Percentiles rank a stretch among this genome's conserved stretches.
phyloP scores from a whole-genome alignment of 2,888 invertebrate genomes.

The Erebia epiphron region DNA sequence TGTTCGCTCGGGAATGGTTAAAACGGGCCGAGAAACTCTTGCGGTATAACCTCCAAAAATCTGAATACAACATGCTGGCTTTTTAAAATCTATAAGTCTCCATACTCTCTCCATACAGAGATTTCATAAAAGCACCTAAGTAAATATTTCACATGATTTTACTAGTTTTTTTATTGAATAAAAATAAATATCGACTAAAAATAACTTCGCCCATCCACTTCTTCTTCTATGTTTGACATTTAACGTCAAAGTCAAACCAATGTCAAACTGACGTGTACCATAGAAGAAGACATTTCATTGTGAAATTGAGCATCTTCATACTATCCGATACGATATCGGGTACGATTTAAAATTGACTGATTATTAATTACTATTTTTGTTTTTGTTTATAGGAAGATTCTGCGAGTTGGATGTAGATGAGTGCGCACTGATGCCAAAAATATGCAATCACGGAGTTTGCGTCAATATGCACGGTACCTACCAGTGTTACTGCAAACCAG shows the following conservation, averaged over 20 bases:
- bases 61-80: constrained; percentile 56
- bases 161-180: background rate
- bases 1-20: constrained; percentile 49
- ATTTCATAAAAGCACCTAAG: background rate
- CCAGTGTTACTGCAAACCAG: constrained; percentile 94
- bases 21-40: constrained; percentile 53
- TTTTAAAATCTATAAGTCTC: background rate
- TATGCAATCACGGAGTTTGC: constrained; percentile 93
- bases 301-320: background rate
- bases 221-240: background rate
- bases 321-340: background rate
- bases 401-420: constrained; percentile 89
- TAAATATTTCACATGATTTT: background rate
- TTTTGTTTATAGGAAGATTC: constrained; percentile 69
- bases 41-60: constrained; percentile 72
- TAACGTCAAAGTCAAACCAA: background rate
- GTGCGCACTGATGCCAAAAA: constrained; percentile 83
- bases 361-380: background rate
- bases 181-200: background rate
- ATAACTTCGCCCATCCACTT: background rate
- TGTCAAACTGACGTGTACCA: background rate
- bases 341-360: background rate
- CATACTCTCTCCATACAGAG: constrained; percentile 3
- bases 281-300: background rate
- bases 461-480: constrained; percentile 89